Evolutionary conservation across 1,140 invertebrate species (phyloP).

Genomic region (Dolichoris vasculosae): DNA sequence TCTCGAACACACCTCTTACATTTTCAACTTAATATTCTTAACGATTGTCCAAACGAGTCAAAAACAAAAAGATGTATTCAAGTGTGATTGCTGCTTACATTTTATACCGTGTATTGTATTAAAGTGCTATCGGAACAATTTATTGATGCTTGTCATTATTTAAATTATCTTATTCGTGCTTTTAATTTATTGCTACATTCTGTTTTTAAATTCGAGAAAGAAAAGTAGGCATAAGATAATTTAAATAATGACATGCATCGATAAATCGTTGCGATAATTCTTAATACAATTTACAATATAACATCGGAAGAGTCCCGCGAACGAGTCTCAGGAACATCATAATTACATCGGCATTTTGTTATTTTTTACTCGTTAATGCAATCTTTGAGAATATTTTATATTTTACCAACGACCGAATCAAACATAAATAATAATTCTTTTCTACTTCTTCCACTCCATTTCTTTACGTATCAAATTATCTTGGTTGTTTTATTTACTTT

Average conservation of each 20-base stretch:
- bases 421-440: background rate
- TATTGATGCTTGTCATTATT: background rate
- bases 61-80: background rate
- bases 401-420: background rate
- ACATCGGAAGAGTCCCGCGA: background rate
- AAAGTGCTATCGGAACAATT: background rate
- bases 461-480: background rate
- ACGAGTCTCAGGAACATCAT: background rate
- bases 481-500: background rate
- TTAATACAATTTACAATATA: background rate
- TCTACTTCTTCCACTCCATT: background rate
- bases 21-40: background rate
- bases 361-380: background rate
- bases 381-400: conserved; percentile 7
- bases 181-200: background rate
- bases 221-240: background rate
- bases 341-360: background rate
- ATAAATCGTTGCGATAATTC: conserved; percentile 1
- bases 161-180: background rate
- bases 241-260: background rate
- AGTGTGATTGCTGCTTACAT: background rate
- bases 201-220: background rate
- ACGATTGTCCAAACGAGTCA: background rate
- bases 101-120: background rate
- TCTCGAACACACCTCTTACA: background rate